Evolutionary conservation across 2,113 vertebrate genomes (phyloP).

Genomic region (Pseudorasbora parva): DNA sequence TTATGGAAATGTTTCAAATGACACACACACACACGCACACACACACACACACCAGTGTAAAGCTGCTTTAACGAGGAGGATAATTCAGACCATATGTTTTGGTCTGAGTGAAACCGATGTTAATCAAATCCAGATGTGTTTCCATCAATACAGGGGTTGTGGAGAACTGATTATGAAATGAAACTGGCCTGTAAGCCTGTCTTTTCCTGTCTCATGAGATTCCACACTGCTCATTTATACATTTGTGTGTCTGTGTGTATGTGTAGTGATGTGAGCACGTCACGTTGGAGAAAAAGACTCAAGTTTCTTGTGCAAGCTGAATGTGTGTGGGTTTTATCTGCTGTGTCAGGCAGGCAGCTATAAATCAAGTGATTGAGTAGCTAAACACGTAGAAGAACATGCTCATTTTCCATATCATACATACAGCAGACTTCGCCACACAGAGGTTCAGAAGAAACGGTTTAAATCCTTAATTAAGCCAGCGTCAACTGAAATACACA

Average conservation of each 20-base stretch:
- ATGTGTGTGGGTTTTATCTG: background rate
- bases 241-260: too few relatives aligned
- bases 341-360: background rate
- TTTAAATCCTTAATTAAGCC: background rate
- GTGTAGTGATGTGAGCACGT: background rate
- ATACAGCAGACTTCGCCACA: background rate
- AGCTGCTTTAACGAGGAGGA: conserved; percentile 45
- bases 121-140: conserved; percentile 51
- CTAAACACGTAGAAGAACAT: conserved; percentile 1
- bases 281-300: background rate
- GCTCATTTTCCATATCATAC: conserved; percentile 9
- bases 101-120: conserved; percentile 47
- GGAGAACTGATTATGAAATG: conserved; percentile 29
- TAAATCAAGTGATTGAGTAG: background rate
- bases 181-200: background rate
- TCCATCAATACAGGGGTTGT: conserved; percentile 10
- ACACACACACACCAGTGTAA: conserved; percentile 31
- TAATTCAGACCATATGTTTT: conserved; percentile 51
- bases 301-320: background rate
- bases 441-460: background rate
- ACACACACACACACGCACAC: conserved; percentile 37
- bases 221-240: background rate
- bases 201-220: background rate
- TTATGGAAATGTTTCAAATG: conserved; percentile 32
- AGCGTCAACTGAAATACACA: background rate